These are phyloP conservation scores for Dexiosoma caninum DNA, from an alignment of 2,888 invertebrate species.

Conservation along the genomic window DNA sequence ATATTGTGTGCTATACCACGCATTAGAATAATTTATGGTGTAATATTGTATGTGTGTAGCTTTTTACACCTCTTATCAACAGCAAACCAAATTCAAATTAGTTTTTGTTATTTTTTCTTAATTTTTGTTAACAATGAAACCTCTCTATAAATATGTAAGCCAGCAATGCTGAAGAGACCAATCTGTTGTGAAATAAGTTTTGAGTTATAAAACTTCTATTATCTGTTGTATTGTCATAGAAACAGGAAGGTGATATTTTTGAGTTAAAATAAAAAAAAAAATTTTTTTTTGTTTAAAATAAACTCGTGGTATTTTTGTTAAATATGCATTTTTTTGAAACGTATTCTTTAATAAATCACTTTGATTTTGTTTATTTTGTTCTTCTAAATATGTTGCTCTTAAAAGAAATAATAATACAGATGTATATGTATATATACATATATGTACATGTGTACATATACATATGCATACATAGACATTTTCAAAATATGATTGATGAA, in stretches of 20 bases:
- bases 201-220: neutral
- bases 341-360: neutral
- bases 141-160: slow-evolving; percentile 10
- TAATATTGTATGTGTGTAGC: slow-evolving; percentile 17
- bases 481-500: slow-evolving; percentile 54
- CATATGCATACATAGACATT: neutral
- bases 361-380: neutral
- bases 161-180: neutral
- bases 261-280: slow-evolving; percentile 1
- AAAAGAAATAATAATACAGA: slow-evolving; percentile 4
- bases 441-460: neutral
- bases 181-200: slow-evolving; percentile 20
- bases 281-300: neutral
- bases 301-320: neutral
- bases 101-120: neutral
- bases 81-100: slow-evolving; percentile 43
- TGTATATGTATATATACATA: neutral
- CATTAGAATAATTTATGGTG: slow-evolving; percentile 35
- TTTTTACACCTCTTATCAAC: slow-evolving; percentile 22
- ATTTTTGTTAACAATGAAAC: neutral
- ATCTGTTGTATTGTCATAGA: neutral
- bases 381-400: neutral
- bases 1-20: no score
- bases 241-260: slow-evolving; percentile 25
- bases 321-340: neutral